These are phyloP conservation scores for Agapetus fuscipes DNA, from an alignment of 2,888 invertebrate genomes.

Conservation along the genomic window DNA sequence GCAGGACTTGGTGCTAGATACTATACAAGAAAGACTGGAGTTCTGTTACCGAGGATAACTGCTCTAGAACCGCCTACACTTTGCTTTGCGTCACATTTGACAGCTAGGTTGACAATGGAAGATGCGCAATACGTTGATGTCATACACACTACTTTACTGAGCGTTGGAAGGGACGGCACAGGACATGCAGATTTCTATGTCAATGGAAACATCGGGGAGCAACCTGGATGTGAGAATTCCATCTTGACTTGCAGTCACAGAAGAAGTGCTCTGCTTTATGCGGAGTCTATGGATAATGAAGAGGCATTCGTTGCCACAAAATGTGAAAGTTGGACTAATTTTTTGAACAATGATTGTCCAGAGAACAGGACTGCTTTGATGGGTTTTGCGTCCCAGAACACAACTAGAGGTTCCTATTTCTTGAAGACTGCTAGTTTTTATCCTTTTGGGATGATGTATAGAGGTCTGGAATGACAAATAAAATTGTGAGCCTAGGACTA, in stretches of 20 bases:
- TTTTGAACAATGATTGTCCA: constrained; percentile 2
- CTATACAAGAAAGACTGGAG: constrained; percentile 5
- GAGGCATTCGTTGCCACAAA: constrained; percentile 8
- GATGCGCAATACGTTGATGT: constrained; percentile 16
- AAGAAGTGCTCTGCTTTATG: constrained; percentile 10
- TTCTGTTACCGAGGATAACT: constrained; percentile 10
- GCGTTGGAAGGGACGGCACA: constrained; percentile 5
- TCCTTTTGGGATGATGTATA: neutral
- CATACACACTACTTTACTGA: constrained; percentile 16
- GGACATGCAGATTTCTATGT: constrained; percentile 19
- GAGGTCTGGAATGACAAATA: too few species aligned
- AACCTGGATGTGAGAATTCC: constrained; percentile 11
- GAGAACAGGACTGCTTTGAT: constrained; percentile 1
- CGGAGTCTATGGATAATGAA: constrained; percentile 12
- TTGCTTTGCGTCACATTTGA: constrained; percentile 10
- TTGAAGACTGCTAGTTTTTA: neutral
- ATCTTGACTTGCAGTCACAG: constrained; percentile 13
- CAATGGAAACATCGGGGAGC: constrained; percentile 9
- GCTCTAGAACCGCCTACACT: constrained; percentile 17
- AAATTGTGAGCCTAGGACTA: too few species aligned
- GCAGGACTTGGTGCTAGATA: constrained; percentile 13
- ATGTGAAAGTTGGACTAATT: constrained; percentile 10
- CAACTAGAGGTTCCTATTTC: constrained; percentile 4
- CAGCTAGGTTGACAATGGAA: constrained; percentile 1
- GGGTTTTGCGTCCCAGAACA: constrained; percentile 4